Evolutionary conservation across 2,797 vertebrate species (phyloP).

Genomic region (Heterohyrax brucei): DNA sequence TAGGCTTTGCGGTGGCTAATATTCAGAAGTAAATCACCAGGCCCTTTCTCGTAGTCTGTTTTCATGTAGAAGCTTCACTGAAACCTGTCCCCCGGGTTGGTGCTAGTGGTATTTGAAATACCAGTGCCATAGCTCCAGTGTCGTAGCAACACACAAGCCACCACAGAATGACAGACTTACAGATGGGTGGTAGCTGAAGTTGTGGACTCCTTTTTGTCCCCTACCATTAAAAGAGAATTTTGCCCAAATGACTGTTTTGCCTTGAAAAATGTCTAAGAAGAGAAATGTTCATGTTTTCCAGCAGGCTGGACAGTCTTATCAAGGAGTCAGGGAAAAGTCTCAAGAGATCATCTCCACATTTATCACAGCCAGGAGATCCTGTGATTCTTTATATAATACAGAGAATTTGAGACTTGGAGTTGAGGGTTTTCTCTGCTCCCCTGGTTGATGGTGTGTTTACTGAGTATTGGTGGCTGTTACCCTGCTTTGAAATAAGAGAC

Average conservation of each 20-base stretch:
- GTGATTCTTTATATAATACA: constrained; percentile 52
- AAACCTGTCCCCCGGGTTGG: background rate
- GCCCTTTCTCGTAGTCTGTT: background rate
- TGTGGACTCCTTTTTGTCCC: background rate
- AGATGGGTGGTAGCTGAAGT: no score
- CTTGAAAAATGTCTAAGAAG: constrained; percentile 20
- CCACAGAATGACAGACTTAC: no score
- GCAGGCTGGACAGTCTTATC: background rate
- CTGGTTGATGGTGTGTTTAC: constrained; percentile 76
- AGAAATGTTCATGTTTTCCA: constrained; percentile 8
- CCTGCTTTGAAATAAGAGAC: constrained; percentile 83
- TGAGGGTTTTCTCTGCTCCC: constrained; percentile 38
- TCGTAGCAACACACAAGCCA: background rate
- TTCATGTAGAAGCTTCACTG: background rate
- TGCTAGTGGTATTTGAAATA: background rate
- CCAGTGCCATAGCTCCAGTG: background rate
- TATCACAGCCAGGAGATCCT: constrained; percentile 35
- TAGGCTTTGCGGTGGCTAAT: background rate
- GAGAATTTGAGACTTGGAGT: constrained; percentile 51
- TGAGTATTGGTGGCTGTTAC: constrained; percentile 75
- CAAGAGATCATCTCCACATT: constrained; percentile 37
- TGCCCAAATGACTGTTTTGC: background rate
- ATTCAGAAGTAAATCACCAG: background rate
- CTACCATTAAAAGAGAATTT: background rate
- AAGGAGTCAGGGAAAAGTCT: constrained; percentile 34